Conservation (phyloP, 1,140 invertebrate genomes). For the Papilio polyxenes region DNA sequence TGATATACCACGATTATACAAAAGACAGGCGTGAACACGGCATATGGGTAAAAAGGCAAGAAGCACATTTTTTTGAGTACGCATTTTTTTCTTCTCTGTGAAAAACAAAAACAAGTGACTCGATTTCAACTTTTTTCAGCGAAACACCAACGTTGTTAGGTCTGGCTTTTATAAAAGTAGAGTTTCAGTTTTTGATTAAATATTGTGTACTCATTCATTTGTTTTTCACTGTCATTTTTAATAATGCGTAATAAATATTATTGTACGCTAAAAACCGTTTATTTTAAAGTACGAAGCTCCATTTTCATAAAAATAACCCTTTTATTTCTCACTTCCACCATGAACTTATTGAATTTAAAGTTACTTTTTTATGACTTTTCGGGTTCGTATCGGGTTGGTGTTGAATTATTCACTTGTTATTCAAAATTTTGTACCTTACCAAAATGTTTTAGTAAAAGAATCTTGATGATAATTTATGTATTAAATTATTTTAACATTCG, state of each 20-base stretch:
- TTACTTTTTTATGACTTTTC: background rate
- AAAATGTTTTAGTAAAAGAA: background rate
- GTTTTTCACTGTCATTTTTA: background rate
- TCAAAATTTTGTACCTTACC: background rate
- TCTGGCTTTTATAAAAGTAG: too few species aligned
- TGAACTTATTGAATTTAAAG: constrained; percentile 12
- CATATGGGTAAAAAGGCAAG: too few species aligned
- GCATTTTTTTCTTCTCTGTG: too few species aligned
- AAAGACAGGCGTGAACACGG: too few species aligned
- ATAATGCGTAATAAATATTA: background rate
- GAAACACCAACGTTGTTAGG: too few species aligned
- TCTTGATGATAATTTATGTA: background rate
- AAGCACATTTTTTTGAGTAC: too few species aligned
- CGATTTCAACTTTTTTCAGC: too few species aligned
- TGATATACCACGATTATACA: too few species aligned
- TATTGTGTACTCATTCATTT: background rate
- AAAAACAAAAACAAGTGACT: too few species aligned
- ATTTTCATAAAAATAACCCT: background rate
- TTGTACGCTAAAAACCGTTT: background rate
- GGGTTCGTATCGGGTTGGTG: background rate
- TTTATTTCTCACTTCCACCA: constrained; percentile 5
- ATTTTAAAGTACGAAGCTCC: background rate
- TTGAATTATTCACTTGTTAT: constrained; percentile 7
- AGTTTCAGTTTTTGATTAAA: too few species aligned
- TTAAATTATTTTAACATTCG: too few species aligned